phyloP scores from a whole-genome alignment of 2,888 invertebrate species.

The Stenolophus ochropezus region DNA sequence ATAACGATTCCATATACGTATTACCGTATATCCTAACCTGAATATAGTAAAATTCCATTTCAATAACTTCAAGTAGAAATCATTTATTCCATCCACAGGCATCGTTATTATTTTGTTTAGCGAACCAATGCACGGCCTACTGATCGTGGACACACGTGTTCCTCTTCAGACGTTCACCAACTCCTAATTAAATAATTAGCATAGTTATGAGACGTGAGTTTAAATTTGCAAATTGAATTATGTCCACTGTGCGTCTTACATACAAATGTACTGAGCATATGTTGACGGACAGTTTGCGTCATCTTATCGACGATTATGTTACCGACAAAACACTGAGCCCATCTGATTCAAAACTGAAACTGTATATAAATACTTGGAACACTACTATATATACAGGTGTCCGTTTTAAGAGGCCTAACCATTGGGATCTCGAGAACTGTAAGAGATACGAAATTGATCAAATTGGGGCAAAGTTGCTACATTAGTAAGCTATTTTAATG shows the following conservation, averaged over 20 bases:
- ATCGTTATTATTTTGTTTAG: slow-evolving; percentile 37
- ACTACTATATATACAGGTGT: too few relatives aligned
- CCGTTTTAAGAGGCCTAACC: too few relatives aligned
- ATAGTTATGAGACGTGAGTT: slow-evolving; percentile 50
- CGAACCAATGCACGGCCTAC: slow-evolving; percentile 41
- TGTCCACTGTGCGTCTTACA: slow-evolving; percentile 38
- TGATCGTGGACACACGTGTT: slow-evolving; percentile 45
- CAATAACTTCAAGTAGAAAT: slow-evolving; percentile 10
- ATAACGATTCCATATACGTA: slow-evolving; percentile 9
- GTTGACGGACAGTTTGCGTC: neutral
- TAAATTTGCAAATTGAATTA: slow-evolving; percentile 57
- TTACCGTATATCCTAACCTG: slow-evolving; percentile 11
- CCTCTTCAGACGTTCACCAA: slow-evolving; percentile 30
- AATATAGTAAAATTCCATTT: slow-evolving; percentile 29
- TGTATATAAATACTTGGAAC: too few relatives aligned
- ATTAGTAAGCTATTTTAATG: too few relatives aligned
- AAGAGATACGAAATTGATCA: too few relatives aligned
- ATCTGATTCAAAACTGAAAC: too few relatives aligned
- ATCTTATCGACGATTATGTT: neutral
- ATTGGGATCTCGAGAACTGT: too few relatives aligned
- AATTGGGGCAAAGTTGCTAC: too few relatives aligned
- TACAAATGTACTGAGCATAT: slow-evolving; percentile 36
- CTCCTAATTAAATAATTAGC: slow-evolving; percentile 52
- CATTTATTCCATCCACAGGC: neutral
- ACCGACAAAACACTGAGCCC: too few relatives aligned